phyloP scores from a whole-genome alignment of 2,797 vertebrate species.

The Melanotaenia nigrans region DNA sequence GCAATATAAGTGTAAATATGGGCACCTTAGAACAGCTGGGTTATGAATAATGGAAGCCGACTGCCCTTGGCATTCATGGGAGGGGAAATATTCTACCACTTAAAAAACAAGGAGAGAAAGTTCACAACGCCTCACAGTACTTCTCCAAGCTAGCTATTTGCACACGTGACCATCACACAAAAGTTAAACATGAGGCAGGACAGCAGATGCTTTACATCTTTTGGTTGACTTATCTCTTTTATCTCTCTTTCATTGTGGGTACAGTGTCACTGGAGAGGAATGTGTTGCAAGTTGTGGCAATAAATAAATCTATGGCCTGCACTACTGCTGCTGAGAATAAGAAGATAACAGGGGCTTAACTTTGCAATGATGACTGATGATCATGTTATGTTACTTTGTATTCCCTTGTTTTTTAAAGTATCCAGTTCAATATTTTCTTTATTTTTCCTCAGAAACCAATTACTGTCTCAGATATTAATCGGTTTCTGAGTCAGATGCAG shows the following conservation, averaged over 20 bases:
- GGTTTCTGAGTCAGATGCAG: constrained; percentile 39
- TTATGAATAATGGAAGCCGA: constrained; percentile 82
- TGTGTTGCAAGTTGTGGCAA: constrained; percentile 45
- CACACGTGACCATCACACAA: constrained; percentile 48
- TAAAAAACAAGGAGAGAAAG: constrained; percentile 68
- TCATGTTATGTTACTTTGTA: constrained; percentile 33
- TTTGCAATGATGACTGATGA: constrained; percentile 30
- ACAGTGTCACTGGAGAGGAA: constrained; percentile 36
- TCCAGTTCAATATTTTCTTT: constrained; percentile 44
- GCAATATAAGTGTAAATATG: constrained; percentile 86
- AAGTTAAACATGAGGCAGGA: constrained; percentile 54
- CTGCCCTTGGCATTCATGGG: constrained; percentile 82
- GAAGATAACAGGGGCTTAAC: constrained; percentile 24
- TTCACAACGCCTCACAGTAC: constrained; percentile 67
- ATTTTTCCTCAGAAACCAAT: constrained; percentile 42
- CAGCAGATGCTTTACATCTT: constrained; percentile 49
- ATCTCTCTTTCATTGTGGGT: constrained; percentile 43
- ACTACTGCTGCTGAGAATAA: constrained; percentile 14
- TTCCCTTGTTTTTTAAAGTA: constrained; percentile 37
- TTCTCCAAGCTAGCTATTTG: constrained; percentile 57
- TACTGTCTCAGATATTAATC: constrained; percentile 53
- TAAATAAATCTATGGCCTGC: constrained; percentile 48
- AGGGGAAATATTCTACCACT: constrained; percentile 76
- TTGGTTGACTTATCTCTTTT: constrained; percentile 54
- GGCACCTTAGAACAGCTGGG: constrained; percentile 81